phyloP scores from a whole-genome alignment of 2,113 vertebrate genomes.

The Grammomys dolichurus region DNA sequence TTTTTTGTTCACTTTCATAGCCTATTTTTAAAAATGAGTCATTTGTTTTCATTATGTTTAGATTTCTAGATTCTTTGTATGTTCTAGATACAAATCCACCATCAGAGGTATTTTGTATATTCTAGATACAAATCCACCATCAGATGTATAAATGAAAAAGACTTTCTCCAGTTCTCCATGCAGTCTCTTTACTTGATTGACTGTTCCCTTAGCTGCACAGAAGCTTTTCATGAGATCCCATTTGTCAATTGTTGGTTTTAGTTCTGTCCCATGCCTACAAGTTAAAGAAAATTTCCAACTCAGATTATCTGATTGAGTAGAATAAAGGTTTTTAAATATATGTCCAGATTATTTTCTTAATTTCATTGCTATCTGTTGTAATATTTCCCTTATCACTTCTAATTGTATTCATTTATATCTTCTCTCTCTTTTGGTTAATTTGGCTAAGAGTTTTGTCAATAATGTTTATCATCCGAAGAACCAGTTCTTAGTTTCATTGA shows the following conservation, averaged over 20 bases:
- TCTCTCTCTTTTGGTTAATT: neutral
- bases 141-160: neutral
- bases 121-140: neutral
- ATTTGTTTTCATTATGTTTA: neutral
- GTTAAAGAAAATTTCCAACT: neutral
- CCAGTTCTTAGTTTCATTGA: neutral
- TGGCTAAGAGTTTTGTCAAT: neutral
- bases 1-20: neutral
- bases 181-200: neutral
- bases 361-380: neutral
- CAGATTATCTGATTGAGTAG: neutral
- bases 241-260: neutral
- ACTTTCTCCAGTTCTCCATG: neutral
- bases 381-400: neutral
- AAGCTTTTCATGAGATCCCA: neutral
- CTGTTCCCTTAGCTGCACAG: neutral
- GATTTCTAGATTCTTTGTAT: neutral
- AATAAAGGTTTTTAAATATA: neutral
- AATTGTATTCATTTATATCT: neutral
- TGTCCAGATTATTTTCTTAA: neutral
- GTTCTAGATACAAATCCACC: too few species aligned
- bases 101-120: neutral
- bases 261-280: neutral
- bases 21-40: neutral
- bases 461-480: neutral